Percentiles rank a stretch among this genome's conserved stretches.
Conservation (phyloP, 2,797 vertebrate genomes). For the Mus spretus region DNA sequence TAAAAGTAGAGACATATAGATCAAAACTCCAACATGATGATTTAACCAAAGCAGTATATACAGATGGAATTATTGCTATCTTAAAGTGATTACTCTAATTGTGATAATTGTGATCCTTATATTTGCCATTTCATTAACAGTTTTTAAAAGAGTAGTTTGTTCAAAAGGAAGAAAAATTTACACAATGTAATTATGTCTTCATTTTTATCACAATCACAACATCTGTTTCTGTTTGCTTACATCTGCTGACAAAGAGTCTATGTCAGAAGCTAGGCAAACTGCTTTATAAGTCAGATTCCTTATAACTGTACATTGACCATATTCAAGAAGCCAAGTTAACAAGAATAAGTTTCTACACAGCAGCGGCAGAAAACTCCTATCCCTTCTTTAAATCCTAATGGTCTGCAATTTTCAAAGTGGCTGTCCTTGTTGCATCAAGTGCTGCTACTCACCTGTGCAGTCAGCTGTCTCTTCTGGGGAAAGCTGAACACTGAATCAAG, state of each 20-base stretch:
- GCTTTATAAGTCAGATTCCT: neutral
- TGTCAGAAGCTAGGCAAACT: conserved; percentile 25
- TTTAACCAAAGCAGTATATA: conserved; percentile 7
- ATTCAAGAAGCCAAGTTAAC: conserved; percentile 40
- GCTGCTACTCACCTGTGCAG: conserved; percentile 83
- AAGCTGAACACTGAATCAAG: conserved; percentile 74
- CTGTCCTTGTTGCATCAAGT: neutral
- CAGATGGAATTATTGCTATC: neutral
- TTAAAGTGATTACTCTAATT: conserved; percentile 30
- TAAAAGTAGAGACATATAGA: conserved; percentile 10
- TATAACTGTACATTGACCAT: neutral
- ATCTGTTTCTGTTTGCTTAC: conserved; percentile 5
- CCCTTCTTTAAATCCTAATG: conserved; percentile 20
- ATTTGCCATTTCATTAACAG: neutral
- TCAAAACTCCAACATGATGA: conserved; percentile 10
- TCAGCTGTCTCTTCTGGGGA: conserved; percentile 59
- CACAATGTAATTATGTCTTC: neutral
- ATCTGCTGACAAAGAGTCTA: conserved; percentile 12
- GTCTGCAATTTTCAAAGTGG: conserved; percentile 65
- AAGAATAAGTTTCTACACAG: neutral
- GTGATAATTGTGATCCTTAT: neutral
- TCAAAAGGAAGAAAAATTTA: conserved; percentile 26
- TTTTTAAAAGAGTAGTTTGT: conserved; percentile 33
- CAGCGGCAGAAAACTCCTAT: neutral
- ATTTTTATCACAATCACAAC: conserved; percentile 47